Base-by-base conservation (phyloP, 2,888 invertebrate species). In the Capitulum mitella region DNA sequence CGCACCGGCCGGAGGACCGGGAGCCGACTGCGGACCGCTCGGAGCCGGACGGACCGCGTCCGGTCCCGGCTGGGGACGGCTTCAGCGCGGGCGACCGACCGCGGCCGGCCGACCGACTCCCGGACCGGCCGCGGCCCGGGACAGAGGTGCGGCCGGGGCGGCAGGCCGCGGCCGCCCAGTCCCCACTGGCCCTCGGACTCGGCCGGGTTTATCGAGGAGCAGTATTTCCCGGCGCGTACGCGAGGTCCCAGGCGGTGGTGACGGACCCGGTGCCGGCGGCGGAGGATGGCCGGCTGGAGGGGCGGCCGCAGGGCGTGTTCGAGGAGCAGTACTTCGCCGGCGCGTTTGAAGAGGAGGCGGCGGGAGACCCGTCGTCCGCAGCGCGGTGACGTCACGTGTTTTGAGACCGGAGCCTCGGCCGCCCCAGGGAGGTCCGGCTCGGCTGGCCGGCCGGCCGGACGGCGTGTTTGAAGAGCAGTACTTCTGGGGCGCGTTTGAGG, bases 391-490 rank as follows among this genome's bases (percentile, higher is more conserved):
- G 26, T 3, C 16, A 14, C 14, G 19, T 3, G 16, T 22, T 19
- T 10, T 54, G 54, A 54, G 54, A 22, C 46, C 6, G 46, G 6
- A 14, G 46, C 46, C 10, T 6, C 6, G 46, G 46, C 14, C 10
- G 46, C 14, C 10, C 22, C 22, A 51, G 51, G 3, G 51, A 22
- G 3, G 54, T 1, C n/a, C 32, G 32, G 32, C 29, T 61, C 32
- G 32, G 32, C 29, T 61, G 14, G 29, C 14, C 14, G 70, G 37
- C 19, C 16, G 22, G 8, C 70, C 70, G 22, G 22, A 70, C 12
- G 22, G 37, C 37, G 70, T 70, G 5, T 70, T 70, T 10, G 70
- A 70, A 2, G 70, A 70, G 70, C 70, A 70, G 37, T 70, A 70
- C 37, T 70, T 70, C 70, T 70, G 34, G 22, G 16, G 10, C 22